phyloP scores from a whole-genome alignment of 2,888 invertebrate genomes.

The Suillia variegata region DNA sequence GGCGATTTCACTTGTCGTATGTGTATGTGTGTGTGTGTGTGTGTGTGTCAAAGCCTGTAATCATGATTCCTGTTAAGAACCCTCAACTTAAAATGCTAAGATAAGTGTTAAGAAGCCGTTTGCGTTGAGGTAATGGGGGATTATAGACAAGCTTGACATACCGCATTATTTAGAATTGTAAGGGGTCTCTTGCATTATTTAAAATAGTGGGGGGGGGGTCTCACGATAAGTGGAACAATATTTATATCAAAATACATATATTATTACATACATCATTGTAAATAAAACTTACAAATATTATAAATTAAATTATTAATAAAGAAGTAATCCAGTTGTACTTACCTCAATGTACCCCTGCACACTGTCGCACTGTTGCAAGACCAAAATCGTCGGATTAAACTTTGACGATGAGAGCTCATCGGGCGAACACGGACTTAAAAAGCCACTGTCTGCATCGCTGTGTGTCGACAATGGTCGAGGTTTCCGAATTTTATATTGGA shows the following conservation, averaged over 20 bases:
- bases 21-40: no score
- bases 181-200: no score
- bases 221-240: no score
- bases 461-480: slow-evolving; percentile 59
- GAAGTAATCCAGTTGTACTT: no score
- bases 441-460: slow-evolving; percentile 71
- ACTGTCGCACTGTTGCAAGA: slow-evolving; percentile 60
- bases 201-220: no score
- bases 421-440: slow-evolving; percentile 69
- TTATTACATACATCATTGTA: no score
- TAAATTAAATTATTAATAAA: no score
- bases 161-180: background rate
- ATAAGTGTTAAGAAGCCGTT: background rate
- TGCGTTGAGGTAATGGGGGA: background rate
- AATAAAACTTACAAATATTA: no score
- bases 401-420: slow-evolving; percentile 59
- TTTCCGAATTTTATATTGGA: slow-evolving; percentile 59
- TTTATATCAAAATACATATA: no score
- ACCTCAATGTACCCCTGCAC: slow-evolving; percentile 62
- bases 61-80: slow-evolving; percentile 23
- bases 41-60: background rate
- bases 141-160: background rate
- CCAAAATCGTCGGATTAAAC: slow-evolving; percentile 55
- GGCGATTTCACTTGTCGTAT: no score
- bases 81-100: background rate